Percentiles rank a stretch among this genome's conserved stretches.
phyloP scores from a whole-genome alignment of 1,140 invertebrate species.

The Apis mellifera region DNA sequence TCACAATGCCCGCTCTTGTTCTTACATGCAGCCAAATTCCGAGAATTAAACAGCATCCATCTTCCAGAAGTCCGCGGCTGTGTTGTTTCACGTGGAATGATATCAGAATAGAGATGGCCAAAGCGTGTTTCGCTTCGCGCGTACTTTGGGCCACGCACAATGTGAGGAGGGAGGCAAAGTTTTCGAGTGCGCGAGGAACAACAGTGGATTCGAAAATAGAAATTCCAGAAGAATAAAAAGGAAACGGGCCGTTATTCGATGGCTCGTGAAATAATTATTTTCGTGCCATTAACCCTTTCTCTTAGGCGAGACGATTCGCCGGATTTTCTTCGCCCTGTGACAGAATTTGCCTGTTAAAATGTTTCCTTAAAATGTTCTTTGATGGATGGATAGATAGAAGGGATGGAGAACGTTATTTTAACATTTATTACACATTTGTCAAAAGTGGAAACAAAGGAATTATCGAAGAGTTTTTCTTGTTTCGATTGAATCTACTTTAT shows the following conservation, averaged over 20 bases:
- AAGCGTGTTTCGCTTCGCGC: background rate
- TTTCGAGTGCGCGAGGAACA: slow-evolving; percentile 6
- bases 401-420: too few relatives aligned
- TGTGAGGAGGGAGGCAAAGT: background rate
- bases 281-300: slow-evolving; percentile 12
- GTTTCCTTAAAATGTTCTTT: background rate
- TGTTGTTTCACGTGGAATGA: background rate
- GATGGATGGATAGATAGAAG: too few relatives aligned
- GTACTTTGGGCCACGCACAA: too few relatives aligned
- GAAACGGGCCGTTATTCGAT: slow-evolving; percentile 12
- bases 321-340: background rate
- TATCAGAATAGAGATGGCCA: slow-evolving; percentile 25
- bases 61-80: background rate
- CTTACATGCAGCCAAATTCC: background rate
- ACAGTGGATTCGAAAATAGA: background rate
- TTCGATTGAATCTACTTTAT: background rate
- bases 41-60: background rate
- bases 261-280: slow-evolving; percentile 17
- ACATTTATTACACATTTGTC: too few relatives aligned
- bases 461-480: background rate
- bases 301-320: background rate
- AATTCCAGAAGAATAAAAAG: background rate
- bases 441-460: too few relatives aligned
- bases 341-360: slow-evolving; percentile 23
- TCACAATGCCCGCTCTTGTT: slow-evolving; percentile 12